Evolutionary conservation across 1,140 invertebrate genomes (phyloP).

Genomic region (Apis cerana): DNA sequence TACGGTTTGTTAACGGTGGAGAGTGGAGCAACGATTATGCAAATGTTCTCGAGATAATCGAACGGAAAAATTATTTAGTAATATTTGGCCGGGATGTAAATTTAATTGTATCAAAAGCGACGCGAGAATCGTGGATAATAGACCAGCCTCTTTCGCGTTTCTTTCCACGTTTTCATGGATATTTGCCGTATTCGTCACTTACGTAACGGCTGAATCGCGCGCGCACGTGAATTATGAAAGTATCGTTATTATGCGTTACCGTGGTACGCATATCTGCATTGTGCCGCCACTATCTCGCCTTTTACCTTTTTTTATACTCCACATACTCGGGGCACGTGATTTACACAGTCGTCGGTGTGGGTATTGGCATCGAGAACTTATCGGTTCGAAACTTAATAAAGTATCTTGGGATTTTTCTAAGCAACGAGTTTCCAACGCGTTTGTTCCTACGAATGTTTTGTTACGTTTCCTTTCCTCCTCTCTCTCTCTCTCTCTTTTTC

Average conservation of each 20-base stretch:
- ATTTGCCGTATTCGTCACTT: slow-evolving; percentile 16
- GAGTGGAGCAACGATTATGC: not conserved
- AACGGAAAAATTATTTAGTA: no score
- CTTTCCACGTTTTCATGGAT: no score
- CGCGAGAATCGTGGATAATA: not conserved
- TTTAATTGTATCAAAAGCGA: no score
- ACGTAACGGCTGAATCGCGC: slow-evolving; percentile 51
- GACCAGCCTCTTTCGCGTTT: not conserved
- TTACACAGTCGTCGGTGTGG: slow-evolving; percentile 27
- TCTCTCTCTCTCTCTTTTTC: not conserved
- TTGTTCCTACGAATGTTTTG: no score
- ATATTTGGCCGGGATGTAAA: no score
- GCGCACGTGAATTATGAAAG: slow-evolving; percentile 61
- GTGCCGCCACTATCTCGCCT: slow-evolving; percentile 21
- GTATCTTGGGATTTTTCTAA: not conserved
- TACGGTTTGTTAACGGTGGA: not conserved
- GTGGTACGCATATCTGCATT: slow-evolving; percentile 43
- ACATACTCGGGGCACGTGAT: slow-evolving; percentile 41
- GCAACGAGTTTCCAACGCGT: not conserved
- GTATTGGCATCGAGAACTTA: not conserved
- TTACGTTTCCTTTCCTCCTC: not conserved
- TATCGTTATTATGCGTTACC: slow-evolving; percentile 50
- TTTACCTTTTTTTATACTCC: slow-evolving; percentile 41
- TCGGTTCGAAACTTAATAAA: not conserved
- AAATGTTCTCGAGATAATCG: no score